These are phyloP conservation scores for Bemisia tabaci DNA, from an alignment of 1,140 invertebrate species.

Conservation along the genomic window DNA sequence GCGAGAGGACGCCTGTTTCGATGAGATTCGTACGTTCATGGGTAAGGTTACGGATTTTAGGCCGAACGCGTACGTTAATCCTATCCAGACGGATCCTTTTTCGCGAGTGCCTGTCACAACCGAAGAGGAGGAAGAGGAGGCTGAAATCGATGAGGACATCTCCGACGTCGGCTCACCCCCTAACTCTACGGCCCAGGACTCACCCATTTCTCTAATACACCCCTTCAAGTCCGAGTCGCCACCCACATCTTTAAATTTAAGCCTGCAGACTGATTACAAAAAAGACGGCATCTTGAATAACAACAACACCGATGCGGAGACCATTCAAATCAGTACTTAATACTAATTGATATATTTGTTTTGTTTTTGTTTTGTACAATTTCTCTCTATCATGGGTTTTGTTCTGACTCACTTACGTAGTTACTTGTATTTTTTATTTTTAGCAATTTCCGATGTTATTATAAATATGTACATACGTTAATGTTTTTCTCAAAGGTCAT, in stretches of 20 bases:
- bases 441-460: no score
- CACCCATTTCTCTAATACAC: neutral
- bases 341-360: no score
- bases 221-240: neutral
- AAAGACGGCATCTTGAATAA: neutral
- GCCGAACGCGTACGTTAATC: neutral
- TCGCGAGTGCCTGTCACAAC: neutral
- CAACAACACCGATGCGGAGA: neutral
- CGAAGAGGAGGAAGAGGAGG: neutral
- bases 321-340: neutral
- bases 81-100: neutral
- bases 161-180: neutral
- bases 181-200: neutral
- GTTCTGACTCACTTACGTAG: no score
- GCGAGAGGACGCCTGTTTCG: conserved; percentile 69
- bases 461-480: no score
- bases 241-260: neutral
- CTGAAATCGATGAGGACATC: neutral
- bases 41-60: conserved; percentile 54
- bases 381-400: no score
- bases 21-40: conserved; percentile 80
- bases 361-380: no score
- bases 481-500: no score
- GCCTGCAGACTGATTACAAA: neutral
- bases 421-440: no score